A percentile compares a stretch with the other conserved stretches of the same genome.
Conservation (phyloP, 2,797 vertebrate species). For the Gouania willdenowi region DNA sequence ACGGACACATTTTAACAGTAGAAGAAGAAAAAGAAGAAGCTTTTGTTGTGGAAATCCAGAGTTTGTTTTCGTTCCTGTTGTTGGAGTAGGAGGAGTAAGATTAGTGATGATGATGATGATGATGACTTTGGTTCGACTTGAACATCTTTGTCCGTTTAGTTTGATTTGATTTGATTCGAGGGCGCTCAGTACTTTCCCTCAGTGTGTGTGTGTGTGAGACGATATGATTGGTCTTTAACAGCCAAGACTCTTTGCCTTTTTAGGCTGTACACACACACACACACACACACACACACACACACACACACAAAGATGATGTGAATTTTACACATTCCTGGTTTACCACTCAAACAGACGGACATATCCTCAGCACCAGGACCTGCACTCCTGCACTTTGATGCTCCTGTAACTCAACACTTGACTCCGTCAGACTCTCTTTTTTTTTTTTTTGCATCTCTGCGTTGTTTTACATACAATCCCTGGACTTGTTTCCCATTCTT, state of each 20-base stretch:
- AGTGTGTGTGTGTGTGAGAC: slow-evolving; percentile 27
- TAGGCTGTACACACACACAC: slow-evolving; percentile 25
- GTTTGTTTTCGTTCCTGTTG: no score
- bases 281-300: slow-evolving; percentile 1
- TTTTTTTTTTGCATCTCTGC: slow-evolving; percentile 32
- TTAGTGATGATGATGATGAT: no score
- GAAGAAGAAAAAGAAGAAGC: slow-evolving; percentile 1
- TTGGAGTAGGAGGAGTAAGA: no score
- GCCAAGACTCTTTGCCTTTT: slow-evolving; percentile 51
- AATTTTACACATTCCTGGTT: slow-evolving; percentile 17
- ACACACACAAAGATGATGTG: slow-evolving; percentile 7
- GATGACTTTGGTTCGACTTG: no score
- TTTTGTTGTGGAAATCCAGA: no score
- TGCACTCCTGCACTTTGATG: slow-evolving; percentile 18
- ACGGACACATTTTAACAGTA: slow-evolving; percentile 38
- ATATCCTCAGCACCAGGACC: slow-evolving; percentile 22
- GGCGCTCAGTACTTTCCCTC: slow-evolving; percentile 12
- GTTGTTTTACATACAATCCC: slow-evolving; percentile 23
- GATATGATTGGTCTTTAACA: slow-evolving; percentile 28
- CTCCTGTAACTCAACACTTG: slow-evolving; percentile 20
- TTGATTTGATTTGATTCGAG: slow-evolving; percentile 36
- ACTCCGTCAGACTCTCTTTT: slow-evolving; percentile 3
- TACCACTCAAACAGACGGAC: slow-evolving; percentile 32
- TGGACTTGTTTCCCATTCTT: slow-evolving; percentile 13
- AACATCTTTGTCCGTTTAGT: no score